phyloP scores from a whole-genome alignment of 1,140 invertebrate species.

The Yoshiicerus persimilis region DNA sequence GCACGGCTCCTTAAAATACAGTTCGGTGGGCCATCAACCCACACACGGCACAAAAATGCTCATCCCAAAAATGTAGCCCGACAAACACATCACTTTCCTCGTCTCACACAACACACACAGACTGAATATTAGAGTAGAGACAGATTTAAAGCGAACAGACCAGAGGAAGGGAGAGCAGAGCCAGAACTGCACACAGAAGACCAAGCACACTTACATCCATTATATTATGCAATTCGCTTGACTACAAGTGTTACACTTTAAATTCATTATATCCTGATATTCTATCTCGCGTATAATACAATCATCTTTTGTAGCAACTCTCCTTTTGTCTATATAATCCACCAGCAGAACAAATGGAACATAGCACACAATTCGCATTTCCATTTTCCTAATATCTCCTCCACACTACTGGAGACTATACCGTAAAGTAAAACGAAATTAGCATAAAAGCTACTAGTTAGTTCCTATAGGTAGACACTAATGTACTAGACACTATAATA shows the following conservation, averaged over 20 bases:
- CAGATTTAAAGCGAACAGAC: background rate
- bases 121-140: background rate
- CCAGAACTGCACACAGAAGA: background rate
- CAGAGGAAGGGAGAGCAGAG: background rate
- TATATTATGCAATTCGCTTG: background rate
- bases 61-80: background rate
- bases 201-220: background rate
- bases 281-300: no score
- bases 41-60: slow-evolving; percentile 30
- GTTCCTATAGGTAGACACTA: no score
- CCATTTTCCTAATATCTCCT: no score
- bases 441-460: no score
- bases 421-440: no score
- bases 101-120: no score
- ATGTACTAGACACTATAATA: no score
- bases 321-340: no score
- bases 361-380: no score
- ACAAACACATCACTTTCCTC: background rate
- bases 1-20: slow-evolving; percentile 40
- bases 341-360: no score
- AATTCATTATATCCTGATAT: background rate
- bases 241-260: background rate
- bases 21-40: slow-evolving; percentile 43
- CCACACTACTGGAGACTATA: no score
- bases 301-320: background rate